Conservation (phyloP, 1,140 invertebrate genomes). For the Acromyrmex echinatior region DNA sequence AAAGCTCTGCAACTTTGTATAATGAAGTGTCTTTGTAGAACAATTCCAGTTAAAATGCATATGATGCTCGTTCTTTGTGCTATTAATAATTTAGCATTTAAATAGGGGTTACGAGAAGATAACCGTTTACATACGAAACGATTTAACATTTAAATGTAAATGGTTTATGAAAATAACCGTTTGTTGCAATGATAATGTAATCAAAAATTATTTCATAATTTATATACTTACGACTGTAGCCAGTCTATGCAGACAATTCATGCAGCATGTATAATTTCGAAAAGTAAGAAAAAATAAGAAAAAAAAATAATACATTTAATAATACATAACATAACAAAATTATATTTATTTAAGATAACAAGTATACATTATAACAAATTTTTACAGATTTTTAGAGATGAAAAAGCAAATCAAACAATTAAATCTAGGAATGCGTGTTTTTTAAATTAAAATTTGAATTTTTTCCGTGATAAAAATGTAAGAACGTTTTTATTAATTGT, state of each 20-base stretch:
- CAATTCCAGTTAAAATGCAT: not conserved
- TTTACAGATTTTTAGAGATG: not conserved
- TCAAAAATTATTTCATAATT: not conserved
- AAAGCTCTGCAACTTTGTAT: not conserved
- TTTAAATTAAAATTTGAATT: not conserved
- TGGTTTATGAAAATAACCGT: not conserved
- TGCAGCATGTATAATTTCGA: not conserved
- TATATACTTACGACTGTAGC: not conserved
- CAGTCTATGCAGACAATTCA: not conserved
- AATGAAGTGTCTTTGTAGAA: not conserved
- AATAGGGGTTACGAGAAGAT: not conserved
- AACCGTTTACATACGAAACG: too few species aligned
- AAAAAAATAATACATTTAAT: not conserved
- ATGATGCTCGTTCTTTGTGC: not conserved
- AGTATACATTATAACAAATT: not conserved
- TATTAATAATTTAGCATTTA: not conserved
- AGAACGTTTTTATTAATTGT: not conserved
- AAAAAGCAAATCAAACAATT: not conserved
- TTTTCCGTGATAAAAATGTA: not conserved
- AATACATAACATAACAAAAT: not conserved
- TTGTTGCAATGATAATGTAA: not conserved
- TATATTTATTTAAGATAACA: not conserved
- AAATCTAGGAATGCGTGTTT: not conserved
- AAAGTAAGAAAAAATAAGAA: not conserved
- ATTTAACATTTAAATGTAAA: too few species aligned